These are phyloP conservation scores for Teleogryllus occipitalis DNA, from an alignment of 1,140 invertebrate genomes.

Conservation along the genomic window DNA sequence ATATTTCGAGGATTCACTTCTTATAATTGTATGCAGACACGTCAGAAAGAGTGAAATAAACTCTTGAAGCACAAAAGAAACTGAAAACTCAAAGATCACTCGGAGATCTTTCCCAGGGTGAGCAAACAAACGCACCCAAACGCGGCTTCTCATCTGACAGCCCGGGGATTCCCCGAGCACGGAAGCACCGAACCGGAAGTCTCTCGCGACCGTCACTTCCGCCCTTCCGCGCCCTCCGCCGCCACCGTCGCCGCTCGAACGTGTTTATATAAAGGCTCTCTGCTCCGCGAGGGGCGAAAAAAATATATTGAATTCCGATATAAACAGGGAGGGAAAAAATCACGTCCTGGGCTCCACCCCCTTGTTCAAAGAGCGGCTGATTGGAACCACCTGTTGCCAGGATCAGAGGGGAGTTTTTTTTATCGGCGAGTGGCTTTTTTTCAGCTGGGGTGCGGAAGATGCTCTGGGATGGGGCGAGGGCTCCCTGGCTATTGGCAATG, in stretches of 20 bases:
- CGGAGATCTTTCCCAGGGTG: too few relatives aligned
- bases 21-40: too few relatives aligned
- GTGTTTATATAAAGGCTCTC: not conserved
- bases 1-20: too few relatives aligned
- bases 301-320: slow-evolving; percentile 6
- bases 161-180: too few relatives aligned
- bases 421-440: not conserved
- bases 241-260: not conserved
- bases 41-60: too few relatives aligned
- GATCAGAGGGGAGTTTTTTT: not conserved
- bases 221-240: not conserved
- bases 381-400: not conserved
- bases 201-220: not conserved
- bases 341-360: not conserved
- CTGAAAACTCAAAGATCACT: too few relatives aligned
- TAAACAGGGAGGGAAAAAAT: not conserved
- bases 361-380: not conserved
- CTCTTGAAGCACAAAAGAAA: too few relatives aligned
- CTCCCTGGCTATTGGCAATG: not conserved
- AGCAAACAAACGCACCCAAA: too few relatives aligned
- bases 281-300: not conserved
- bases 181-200: not conserved
- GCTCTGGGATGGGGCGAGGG: not conserved
- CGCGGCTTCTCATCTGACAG: too few relatives aligned
- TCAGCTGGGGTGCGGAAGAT: not conserved